These are phyloP conservation scores for Eumerus sabulonum DNA, from an alignment of 2,888 invertebrate genomes.

Conservation along the genomic window DNA sequence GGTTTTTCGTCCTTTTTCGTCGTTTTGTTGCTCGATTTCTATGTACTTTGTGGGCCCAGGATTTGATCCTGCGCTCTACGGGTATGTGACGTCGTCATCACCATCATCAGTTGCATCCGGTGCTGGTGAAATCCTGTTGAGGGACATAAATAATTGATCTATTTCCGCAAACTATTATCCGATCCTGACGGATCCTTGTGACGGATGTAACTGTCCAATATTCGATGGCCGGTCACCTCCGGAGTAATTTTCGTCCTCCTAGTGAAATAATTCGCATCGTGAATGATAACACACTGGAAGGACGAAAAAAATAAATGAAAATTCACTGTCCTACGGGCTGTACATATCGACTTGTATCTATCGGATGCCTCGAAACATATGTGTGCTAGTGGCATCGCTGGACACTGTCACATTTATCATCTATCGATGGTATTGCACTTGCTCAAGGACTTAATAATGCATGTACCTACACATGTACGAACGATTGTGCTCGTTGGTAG, in stretches of 20 bases:
- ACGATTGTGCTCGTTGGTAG: not conserved
- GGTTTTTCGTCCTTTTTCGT: too few species aligned
- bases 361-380: conserved; percentile 34
- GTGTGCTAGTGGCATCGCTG: conserved; percentile 19
- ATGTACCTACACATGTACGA: conserved; percentile 5
- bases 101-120: not conserved
- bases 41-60: too few species aligned
- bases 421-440: conserved; percentile 49
- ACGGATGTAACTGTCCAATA: conserved; percentile 68
- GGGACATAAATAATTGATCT: conserved; percentile 71
- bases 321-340: not conserved
- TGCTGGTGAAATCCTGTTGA: conserved; percentile 50
- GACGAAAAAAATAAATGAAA: conserved; percentile 13
- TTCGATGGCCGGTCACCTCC: conserved; percentile 54
- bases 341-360: conserved; percentile 35
- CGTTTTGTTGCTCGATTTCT: too few species aligned
- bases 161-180: conserved; percentile 72
- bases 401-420: conserved; percentile 58
- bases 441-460: conserved; percentile 45
- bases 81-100: too few species aligned
- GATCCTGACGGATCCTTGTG: conserved; percentile 69
- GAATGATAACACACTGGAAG: conserved; percentile 53
- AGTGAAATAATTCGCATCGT: conserved; percentile 63
- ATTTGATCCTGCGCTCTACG: too few species aligned
- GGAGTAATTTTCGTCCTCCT: conserved; percentile 66